These are phyloP conservation scores for Peromyscus maniculatus DNA, from an alignment of 2,113 vertebrate species.

Conservation along the genomic window DNA sequence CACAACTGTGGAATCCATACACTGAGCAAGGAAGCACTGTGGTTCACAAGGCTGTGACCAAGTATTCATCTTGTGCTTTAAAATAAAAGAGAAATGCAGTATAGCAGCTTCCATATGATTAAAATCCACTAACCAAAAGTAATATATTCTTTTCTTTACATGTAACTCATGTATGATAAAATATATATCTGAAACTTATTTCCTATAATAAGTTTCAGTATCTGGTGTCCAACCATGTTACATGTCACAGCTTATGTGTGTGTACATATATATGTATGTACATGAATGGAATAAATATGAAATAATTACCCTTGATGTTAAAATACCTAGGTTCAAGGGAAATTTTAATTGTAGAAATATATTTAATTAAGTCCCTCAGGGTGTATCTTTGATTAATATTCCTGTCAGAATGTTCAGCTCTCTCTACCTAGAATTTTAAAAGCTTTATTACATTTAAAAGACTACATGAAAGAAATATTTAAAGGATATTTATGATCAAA, in stretches of 20 bases:
- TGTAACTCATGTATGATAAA: not conserved
- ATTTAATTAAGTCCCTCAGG: conserved; percentile 12
- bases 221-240: not conserved
- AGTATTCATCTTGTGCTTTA: not conserved
- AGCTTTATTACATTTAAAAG: conserved; percentile 6
- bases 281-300: not conserved
- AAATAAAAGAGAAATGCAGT: conserved; percentile 14
- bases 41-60: not conserved
- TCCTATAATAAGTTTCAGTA: not conserved
- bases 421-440: conserved; percentile 6
- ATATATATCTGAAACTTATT: not conserved
- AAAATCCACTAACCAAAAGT: not conserved
- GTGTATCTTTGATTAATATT: conserved; percentile 43
- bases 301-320: conserved; percentile 29
- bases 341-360: conserved; percentile 33
- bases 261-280: too few species aligned
- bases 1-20: not conserved
- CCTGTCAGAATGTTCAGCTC: not conserved
- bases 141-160: not conserved
- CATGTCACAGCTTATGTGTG: not conserved
- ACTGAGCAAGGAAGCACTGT: not conserved
- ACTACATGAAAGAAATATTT: not conserved
- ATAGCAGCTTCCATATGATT: not conserved
- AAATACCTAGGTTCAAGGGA: not conserved
- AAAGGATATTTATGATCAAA: conserved; percentile 45